phyloP scores from a whole-genome alignment of 2,113 vertebrate genomes.

The Malaclemys terrapin region DNA sequence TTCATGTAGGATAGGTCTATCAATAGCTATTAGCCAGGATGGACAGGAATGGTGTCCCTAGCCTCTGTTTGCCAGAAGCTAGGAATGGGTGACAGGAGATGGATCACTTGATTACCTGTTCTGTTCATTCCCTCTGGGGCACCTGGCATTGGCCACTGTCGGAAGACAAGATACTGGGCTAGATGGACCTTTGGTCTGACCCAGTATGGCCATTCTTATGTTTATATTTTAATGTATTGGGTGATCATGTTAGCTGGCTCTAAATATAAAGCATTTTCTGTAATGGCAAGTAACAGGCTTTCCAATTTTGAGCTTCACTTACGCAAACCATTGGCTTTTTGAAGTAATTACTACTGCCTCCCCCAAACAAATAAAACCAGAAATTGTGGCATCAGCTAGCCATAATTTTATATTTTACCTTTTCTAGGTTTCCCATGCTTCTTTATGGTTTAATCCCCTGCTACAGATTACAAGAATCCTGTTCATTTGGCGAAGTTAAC shows the following conservation, averaged over 20 bases:
- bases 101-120: too few relatives aligned
- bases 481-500: not conserved
- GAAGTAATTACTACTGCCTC: not conserved
- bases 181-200: too few relatives aligned
- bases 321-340: not conserved
- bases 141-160: too few relatives aligned
- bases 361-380: conserved; percentile 23
- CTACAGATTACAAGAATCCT: not conserved
- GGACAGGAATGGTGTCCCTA: too few relatives aligned
- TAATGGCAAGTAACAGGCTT: not conserved
- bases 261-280: not conserved
- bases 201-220: too few relatives aligned
- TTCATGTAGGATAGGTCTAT: too few relatives aligned
- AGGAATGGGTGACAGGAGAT: too few relatives aligned
- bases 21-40: too few relatives aligned
- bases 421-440: not conserved
- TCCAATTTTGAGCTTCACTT: not conserved
- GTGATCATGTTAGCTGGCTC: not conserved
- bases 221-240: not conserved
- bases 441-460: not conserved
- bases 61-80: too few relatives aligned
- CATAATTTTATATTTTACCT: not conserved
- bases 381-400: not conserved
- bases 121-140: too few relatives aligned
- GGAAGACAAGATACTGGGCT: too few relatives aligned